phyloP scores from a whole-genome alignment of 1,140 invertebrate genomes.

The Sarcophaga peregrina region DNA sequence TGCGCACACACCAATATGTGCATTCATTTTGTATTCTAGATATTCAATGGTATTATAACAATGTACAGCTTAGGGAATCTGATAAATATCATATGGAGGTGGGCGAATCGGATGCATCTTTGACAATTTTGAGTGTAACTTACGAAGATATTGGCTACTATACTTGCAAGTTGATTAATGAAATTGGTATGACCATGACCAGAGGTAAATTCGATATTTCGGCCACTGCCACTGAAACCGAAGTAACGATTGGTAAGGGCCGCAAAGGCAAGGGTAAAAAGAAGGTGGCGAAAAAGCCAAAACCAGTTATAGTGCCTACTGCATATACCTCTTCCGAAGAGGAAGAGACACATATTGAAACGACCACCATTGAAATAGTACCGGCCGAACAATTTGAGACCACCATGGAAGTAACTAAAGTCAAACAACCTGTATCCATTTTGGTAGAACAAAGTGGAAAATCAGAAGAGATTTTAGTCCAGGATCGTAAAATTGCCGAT shows the following conservation, averaged over 20 bases:
- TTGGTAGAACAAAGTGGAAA: slow-evolving; percentile 67
- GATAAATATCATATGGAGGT: slow-evolving; percentile 76
- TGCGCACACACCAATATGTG: background rate
- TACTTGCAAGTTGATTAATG: slow-evolving; percentile 85
- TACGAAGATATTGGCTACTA: slow-evolving; percentile 85
- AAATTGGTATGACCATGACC: slow-evolving; percentile 82
- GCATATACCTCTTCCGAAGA: slow-evolving; percentile 45
- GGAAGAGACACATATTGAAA: slow-evolving; percentile 49
- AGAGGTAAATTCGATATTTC: slow-evolving; percentile 81
- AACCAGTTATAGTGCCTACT: slow-evolving; percentile 45
- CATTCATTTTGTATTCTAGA: slow-evolving; percentile 69
- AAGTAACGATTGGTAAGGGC: slow-evolving; percentile 53
- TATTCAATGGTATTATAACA: slow-evolving; percentile 91
- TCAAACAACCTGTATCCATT: slow-evolving; percentile 63
- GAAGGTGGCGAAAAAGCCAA: slow-evolving; percentile 54
- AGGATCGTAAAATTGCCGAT: slow-evolving; percentile 60
- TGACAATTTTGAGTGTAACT: slow-evolving; percentile 76
- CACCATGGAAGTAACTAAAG: slow-evolving; percentile 56
- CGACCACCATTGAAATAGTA: slow-evolving; percentile 56
- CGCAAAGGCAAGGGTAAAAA: slow-evolving; percentile 65
- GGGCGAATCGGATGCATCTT: slow-evolving; percentile 78
- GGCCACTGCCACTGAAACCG: slow-evolving; percentile 60
- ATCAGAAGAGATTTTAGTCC: slow-evolving; percentile 65
- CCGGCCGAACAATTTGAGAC: slow-evolving; percentile 58
- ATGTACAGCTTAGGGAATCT: slow-evolving; percentile 79